Evolutionary conservation across 2,113 vertebrate species (phyloP).

Genomic region (Hipposideros armiger): DNA sequence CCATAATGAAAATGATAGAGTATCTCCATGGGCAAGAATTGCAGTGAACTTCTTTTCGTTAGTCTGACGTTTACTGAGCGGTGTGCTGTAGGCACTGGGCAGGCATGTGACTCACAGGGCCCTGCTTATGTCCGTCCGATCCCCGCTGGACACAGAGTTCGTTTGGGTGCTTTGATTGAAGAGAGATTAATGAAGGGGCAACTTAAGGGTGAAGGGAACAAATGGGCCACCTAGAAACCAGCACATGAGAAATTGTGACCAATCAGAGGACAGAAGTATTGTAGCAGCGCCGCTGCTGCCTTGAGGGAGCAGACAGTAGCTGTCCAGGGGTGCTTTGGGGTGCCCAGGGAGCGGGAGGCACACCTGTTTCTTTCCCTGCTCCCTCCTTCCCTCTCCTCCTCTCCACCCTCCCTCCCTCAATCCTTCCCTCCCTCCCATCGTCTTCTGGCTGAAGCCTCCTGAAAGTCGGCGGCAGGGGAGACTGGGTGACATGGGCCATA

Average conservation of each 20-base stretch:
- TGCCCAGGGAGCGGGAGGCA: background rate
- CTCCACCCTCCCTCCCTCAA: no score
- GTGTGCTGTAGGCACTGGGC: background rate
- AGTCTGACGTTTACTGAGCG: fast-evolving
- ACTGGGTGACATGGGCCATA: background rate
- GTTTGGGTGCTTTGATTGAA: background rate
- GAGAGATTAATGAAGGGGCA: background rate
- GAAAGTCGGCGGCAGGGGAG: background rate
- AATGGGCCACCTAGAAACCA: background rate
- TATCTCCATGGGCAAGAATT: background rate
- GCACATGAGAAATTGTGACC: background rate
- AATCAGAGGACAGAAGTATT: background rate
- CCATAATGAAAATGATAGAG: background rate
- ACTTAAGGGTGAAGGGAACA: background rate
- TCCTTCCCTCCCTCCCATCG: background rate
- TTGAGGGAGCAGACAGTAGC: background rate
- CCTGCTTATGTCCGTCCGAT: background rate
- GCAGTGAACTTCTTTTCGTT: background rate
- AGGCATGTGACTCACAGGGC: background rate
- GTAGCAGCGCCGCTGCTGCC: background rate
- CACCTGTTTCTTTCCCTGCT: background rate
- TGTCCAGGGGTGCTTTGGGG: background rate
- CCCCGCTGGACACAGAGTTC: background rate
- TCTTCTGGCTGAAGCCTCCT: background rate
- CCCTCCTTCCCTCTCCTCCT: no score